Conservation (phyloP, 35 echinoderm and acorn worm genomes). For the Heliocidaris tuberculata region DNA sequence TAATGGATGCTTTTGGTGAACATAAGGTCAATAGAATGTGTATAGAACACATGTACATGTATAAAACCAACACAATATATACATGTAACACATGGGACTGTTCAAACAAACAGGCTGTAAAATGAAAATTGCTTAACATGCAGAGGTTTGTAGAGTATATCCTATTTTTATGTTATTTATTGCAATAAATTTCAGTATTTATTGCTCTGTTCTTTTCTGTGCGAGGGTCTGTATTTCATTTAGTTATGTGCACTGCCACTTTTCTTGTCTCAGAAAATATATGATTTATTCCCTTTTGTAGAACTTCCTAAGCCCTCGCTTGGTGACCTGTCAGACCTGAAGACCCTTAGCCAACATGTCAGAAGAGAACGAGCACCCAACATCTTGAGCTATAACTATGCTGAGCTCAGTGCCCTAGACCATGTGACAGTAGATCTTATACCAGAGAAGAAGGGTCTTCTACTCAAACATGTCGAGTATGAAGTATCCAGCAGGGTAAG, state of each 20-base stretch:
- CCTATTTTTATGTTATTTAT: no score
- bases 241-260: neutral
- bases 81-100: no score
- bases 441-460: conserved; percentile 91
- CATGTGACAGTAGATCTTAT: conserved; percentile 68
- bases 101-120: no score
- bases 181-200: no score
- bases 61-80: no score
- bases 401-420: conserved; percentile 72
- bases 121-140: no score
- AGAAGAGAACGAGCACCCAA: conserved; percentile 78
- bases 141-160: no score
- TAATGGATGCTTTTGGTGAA: no score
- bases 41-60: no score
- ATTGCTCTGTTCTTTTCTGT: no score
- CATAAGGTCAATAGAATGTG: no score
- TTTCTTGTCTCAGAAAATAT: neutral
- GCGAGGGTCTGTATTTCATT: no score
- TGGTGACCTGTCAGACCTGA: conserved; percentile 83
- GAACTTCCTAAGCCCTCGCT: conserved; percentile 89
- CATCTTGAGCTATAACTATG: conserved; percentile 73
- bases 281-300: neutral
- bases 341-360: conserved; percentile 69
- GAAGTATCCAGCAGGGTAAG: conserved; percentile 92
- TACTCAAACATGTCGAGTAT: conserved; percentile 96